Evolutionary conservation across 2,888 invertebrate species (phyloP).

Genomic region (Caenorhabditis sp.): DNA sequence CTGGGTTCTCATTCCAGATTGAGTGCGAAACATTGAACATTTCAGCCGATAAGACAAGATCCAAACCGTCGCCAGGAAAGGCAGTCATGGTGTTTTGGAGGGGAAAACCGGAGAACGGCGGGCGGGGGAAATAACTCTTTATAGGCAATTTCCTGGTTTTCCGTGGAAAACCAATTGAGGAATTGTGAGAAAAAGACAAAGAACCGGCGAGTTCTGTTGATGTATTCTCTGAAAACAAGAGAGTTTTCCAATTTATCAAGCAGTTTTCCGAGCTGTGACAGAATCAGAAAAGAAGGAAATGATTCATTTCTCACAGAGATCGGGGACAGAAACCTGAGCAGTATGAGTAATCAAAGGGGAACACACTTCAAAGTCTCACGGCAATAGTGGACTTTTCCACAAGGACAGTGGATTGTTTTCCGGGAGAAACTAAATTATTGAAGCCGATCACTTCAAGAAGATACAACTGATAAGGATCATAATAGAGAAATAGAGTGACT

Average conservation of each 20-base stretch:
- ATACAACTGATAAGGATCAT: conserved; percentile 50
- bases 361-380: conserved; percentile 1
- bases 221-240: neutral
- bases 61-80: conserved; percentile 7
- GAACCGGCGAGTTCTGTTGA: neutral
- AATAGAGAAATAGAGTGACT: conserved; percentile 44
- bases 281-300: neutral
- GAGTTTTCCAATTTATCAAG: conserved; percentile 6
- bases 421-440: neutral
- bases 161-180: neutral
- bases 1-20: conserved; percentile 55
- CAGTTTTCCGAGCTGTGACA: neutral
- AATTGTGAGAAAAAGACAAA: conserved; percentile 1
- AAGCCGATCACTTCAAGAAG: conserved; percentile 15
- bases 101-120: neutral
- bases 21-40: conserved; percentile 15
- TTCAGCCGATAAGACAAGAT: no score
- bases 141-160: neutral
- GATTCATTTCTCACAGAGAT: conserved; percentile 10
- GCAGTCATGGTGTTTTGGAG: neutral
- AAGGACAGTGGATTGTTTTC: neutral
- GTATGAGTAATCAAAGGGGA: no score
- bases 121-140: neutral
- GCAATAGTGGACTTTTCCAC: conserved; percentile 17
- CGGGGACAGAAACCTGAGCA: neutral